These are phyloP conservation scores for Dromaius novaehollandiae DNA, from an alignment of 2,113 vertebrate species.

Conservation along the genomic window DNA sequence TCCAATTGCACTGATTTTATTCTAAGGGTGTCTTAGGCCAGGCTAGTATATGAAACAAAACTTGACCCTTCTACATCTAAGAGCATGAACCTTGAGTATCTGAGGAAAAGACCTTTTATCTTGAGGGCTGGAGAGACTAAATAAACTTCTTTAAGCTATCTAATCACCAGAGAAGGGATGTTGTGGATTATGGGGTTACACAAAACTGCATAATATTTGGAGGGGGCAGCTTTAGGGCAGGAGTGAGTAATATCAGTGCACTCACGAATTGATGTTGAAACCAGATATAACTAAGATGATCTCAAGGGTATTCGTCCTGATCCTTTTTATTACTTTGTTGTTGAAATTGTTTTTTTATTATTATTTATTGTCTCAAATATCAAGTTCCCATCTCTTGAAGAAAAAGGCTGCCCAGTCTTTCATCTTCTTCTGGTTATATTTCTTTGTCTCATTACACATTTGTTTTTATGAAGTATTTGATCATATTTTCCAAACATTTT, in stretches of 20 bases:
- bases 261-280: slow-evolving; percentile 35
- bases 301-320: slow-evolving; percentile 6
- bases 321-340: slow-evolving; percentile 53
- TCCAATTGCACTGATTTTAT: not conserved
- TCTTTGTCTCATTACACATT: slow-evolving; percentile 38
- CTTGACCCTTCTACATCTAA: not conserved
- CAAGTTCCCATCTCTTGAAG: slow-evolving; percentile 15
- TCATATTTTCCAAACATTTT: slow-evolving; percentile 56
- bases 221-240: not conserved
- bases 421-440: slow-evolving; percentile 39
- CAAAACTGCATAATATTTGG: not conserved
- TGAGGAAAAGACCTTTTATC: slow-evolving; percentile 17
- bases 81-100: not conserved
- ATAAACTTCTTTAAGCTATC: slow-evolving; percentile 22
- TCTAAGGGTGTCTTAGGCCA: not conserved
- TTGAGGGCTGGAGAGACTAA: slow-evolving; percentile 14
- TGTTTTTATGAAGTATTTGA: slow-evolving; percentile 50
- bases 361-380: slow-evolving; percentile 56
- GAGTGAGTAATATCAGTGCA: not conserved
- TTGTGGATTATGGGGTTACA: not conserved
- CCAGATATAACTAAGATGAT: slow-evolving; percentile 1
- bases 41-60: not conserved
- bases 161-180: slow-evolving; percentile 30
- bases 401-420: slow-evolving; percentile 42
- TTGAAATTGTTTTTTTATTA: slow-evolving; percentile 38